Evolutionary conservation across 1,140 invertebrate species (phyloP).

Genomic region (Trialeurodes vaporariorum): DNA sequence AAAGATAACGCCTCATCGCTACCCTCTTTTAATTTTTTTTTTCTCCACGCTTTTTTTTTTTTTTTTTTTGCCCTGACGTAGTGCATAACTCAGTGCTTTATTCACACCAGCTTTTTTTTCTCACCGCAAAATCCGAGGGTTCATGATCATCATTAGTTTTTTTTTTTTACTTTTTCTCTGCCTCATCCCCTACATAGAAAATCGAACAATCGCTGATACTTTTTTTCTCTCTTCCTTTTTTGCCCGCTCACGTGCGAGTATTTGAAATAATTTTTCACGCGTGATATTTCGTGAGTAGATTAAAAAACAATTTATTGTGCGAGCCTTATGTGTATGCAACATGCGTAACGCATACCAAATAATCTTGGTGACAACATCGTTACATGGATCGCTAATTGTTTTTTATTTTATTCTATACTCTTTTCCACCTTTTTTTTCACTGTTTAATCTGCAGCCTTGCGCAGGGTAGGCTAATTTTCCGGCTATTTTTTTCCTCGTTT

Average conservation of each 20-base stretch:
- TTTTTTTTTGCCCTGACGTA: not conserved
- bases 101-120: not conserved
- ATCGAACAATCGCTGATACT: not conserved
- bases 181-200: not conserved
- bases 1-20: not conserved
- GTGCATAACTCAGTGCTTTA: not conserved
- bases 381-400: not conserved
- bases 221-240: not conserved
- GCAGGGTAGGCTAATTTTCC: too few species aligned
- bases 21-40: not conserved
- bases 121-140: not conserved
- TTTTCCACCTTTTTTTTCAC: not conserved
- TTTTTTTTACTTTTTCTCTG: not conserved
- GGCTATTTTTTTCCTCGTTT: too few species aligned
- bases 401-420: not conserved
- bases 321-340: not conserved
- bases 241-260: not conserved
- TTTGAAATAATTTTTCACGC: not conserved
- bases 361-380: not conserved
- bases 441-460: too few species aligned
- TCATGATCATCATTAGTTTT: not conserved
- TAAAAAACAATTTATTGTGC: conserved; percentile 1
- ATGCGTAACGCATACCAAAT: not conserved
- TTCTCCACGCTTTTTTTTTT: not conserved
- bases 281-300: not conserved